Conservation (phyloP, 1,140 invertebrate genomes). For the Drosophila triauraria region DNA sequence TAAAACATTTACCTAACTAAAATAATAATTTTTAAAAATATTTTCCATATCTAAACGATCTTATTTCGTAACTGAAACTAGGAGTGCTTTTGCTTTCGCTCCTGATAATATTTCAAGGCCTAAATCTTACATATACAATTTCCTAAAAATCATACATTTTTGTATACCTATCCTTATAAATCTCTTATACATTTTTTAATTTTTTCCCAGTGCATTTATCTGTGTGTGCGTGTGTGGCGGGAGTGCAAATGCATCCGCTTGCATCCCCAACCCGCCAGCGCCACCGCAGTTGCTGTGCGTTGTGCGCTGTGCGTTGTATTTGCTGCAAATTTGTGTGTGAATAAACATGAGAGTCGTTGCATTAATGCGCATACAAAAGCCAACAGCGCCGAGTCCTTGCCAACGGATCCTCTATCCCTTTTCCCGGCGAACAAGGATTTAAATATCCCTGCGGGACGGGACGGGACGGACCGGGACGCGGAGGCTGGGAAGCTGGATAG, state of each 20-base stretch:
- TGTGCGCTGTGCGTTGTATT: constrained; percentile 67
- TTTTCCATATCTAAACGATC: background rate
- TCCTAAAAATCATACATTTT: background rate
- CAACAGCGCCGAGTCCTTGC: constrained; percentile 50
- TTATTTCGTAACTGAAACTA: no score
- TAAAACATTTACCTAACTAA: background rate
- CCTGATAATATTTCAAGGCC: background rate
- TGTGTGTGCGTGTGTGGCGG: constrained; percentile 20
- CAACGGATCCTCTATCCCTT: constrained; percentile 14
- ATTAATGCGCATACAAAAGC: constrained; percentile 82
- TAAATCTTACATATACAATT: background rate
- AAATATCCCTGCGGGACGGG: constrained; percentile 60
- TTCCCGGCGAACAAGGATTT: constrained; percentile 60
- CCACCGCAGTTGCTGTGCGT: constrained; percentile 58
- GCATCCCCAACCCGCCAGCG: constrained; percentile 41
- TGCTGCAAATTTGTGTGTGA: constrained; percentile 82
- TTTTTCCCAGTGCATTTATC: background rate
- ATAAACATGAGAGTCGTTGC: constrained; percentile 83
- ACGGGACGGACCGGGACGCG: constrained; percentile 5
- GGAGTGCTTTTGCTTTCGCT: no score
- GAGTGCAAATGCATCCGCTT: constrained; percentile 60
- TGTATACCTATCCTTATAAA: no score
- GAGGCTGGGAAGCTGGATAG: constrained; percentile 4
- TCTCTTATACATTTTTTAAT: no score
- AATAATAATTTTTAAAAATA: background rate